These are phyloP conservation scores for Microctonus hyperodae DNA, from an alignment of 2,888 invertebrate genomes.

Conservation along the genomic window DNA sequence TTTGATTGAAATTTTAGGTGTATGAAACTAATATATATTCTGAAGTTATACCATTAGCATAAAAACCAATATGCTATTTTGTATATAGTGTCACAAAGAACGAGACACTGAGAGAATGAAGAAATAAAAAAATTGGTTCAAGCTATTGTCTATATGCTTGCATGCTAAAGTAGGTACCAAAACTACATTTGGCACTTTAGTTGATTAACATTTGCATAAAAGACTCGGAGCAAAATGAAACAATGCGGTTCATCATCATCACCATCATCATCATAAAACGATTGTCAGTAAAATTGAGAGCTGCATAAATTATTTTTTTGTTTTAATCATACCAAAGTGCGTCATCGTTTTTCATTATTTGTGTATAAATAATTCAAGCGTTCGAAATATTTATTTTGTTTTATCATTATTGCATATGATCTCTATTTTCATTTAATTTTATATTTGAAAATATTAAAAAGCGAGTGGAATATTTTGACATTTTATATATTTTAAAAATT, in stretches of 20 bases:
- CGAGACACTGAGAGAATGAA: neutral
- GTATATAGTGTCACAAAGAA: neutral
- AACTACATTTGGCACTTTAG: constrained; percentile 52
- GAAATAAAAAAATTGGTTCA: neutral
- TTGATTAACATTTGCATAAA: constrained; percentile 56
- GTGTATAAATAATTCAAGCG: no score
- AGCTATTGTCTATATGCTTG: neutral
- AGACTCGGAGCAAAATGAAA: constrained; percentile 38
- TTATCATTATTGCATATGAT: no score
- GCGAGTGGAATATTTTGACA: no score
- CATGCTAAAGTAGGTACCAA: constrained; percentile 43
- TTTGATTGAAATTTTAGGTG: no score
- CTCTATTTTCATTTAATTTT: no score
- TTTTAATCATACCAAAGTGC: neutral
- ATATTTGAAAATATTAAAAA: no score
- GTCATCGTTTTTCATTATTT: neutral
- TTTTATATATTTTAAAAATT: no score
- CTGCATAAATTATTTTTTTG: neutral
- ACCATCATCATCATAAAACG: constrained; percentile 19
- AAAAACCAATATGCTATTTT: neutral
- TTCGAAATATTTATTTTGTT: no score
- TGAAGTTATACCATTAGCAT: neutral
- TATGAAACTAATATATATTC: no score
- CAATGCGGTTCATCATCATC: constrained; percentile 38
- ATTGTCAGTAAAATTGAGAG: neutral